phyloP scores from a whole-genome alignment of 2,888 invertebrate genomes.

The Rhagonycha lutea region DNA sequence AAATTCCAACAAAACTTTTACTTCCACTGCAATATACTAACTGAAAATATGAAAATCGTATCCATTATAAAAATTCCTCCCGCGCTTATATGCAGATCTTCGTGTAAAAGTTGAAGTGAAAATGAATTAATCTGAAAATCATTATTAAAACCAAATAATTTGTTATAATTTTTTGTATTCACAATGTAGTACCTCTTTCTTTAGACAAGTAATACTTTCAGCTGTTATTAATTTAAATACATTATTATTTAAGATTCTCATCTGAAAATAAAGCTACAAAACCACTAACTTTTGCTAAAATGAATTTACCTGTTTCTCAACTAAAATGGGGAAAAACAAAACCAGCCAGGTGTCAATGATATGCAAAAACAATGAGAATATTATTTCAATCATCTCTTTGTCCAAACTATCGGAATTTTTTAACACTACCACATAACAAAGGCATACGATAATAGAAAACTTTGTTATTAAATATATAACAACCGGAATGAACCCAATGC shows the following conservation, averaged over 20 bases:
- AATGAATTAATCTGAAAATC: background rate
- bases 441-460: background rate
- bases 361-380: background rate
- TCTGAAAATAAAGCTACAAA: background rate
- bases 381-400: background rate
- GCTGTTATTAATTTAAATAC: background rate
- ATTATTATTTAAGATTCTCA: background rate
- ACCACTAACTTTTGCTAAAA: background rate
- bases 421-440: background rate
- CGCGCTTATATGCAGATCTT: background rate
- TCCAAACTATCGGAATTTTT: background rate
- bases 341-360: background rate
- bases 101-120: background rate
- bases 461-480: background rate
- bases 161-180: too few species aligned
- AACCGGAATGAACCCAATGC: background rate
- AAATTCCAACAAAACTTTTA: background rate
- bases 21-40: background rate
- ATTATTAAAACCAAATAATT: too few species aligned
- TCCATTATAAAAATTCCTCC: background rate
- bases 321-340: background rate
- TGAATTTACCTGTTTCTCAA: background rate
- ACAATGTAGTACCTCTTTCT: background rate
- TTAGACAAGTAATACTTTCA: background rate
- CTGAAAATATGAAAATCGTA: background rate